These are phyloP conservation scores for Galaxea fascicularis DNA, from an alignment of 92 coral and sea anemone genomes.

Conservation along the genomic window DNA sequence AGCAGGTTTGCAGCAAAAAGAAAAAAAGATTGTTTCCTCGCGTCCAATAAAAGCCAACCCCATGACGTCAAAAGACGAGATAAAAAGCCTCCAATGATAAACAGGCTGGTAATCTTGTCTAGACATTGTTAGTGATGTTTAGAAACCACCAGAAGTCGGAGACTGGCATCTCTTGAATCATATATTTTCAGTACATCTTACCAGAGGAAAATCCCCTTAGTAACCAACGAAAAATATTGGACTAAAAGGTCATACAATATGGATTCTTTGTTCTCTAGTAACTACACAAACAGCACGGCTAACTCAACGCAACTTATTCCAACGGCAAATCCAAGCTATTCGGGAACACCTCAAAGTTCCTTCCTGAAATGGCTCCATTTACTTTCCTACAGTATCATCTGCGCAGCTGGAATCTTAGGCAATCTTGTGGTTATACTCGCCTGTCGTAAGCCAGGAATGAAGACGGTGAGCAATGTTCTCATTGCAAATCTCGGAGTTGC, in stretches of 20 bases:
- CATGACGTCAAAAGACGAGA: neutral
- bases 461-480: conserved; percentile 75
- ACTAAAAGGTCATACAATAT: neutral
- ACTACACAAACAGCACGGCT: neutral
- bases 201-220: neutral
- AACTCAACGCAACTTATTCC: neutral
- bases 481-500: conserved; percentile 80
- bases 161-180: neutral
- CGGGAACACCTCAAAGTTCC: neutral
- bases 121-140: neutral
- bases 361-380: conserved; percentile 41
- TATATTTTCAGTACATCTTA: neutral
- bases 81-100: conserved; percentile 2
- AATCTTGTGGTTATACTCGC: conserved; percentile 77
- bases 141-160: neutral
- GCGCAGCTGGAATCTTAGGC: conserved; percentile 69
- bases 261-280: neutral
- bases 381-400: conserved; percentile 62
- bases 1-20: neutral
- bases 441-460: conserved; percentile 75
- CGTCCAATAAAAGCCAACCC: too few relatives aligned
- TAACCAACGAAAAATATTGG: neutral
- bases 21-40: neutral
- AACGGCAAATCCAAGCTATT: neutral
- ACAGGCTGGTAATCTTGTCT: neutral